These are phyloP conservation scores for Luffia ferchaultella DNA, from an alignment of 2,888 invertebrate species.

Conservation along the genomic window DNA sequence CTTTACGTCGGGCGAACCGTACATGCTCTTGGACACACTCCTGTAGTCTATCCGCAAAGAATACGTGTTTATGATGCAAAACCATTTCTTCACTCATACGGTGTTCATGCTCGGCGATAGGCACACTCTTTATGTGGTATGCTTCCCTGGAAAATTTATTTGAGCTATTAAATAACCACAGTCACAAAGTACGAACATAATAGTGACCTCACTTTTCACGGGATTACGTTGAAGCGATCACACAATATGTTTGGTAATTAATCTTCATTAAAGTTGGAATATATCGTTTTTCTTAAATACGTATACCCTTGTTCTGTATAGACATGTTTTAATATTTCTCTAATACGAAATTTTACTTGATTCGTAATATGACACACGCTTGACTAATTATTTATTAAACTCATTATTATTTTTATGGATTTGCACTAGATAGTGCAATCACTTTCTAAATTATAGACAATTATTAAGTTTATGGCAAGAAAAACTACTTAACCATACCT, in stretches of 20 bases:
- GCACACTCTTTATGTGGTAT: conserved; percentile 50
- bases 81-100: conserved; percentile 59
- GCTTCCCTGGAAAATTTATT: conserved; percentile 57
- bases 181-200: conserved; percentile 6
- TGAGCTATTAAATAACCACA: no score
- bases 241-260: background rate
- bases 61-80: conserved; percentile 68
- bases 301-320: no score
- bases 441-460: no score
- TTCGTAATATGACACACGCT: no score
- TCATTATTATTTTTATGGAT: no score
- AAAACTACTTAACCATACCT: no score
- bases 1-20: conserved; percentile 44
- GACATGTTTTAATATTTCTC: no score
- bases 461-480: no score
- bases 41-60: conserved; percentile 75
- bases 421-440: no score
- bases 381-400: no score
- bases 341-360: no score
- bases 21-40: conserved; percentile 71
- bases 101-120: conserved; percentile 53
- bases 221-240: background rate
- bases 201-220: background rate
- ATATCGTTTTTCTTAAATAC: no score
- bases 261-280: background rate